Conservation (phyloP, 1,140 invertebrate genomes). For the Calephelis nemesis region DNA sequence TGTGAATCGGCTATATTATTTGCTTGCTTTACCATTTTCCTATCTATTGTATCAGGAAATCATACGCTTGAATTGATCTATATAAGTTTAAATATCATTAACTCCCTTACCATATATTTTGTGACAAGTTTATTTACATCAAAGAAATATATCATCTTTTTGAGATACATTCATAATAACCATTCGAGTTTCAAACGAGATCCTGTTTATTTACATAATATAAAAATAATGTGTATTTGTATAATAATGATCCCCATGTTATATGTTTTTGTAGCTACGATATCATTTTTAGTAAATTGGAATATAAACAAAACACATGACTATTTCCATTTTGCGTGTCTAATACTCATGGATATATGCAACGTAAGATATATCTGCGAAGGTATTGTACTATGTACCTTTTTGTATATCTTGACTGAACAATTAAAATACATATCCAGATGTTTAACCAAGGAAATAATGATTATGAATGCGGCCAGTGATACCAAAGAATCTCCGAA, state of each 20-base stretch:
- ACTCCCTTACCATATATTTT: neutral
- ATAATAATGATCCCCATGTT: neutral
- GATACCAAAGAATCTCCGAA: neutral
- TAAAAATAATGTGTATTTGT: neutral
- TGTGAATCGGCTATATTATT: neutral
- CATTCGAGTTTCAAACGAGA: neutral
- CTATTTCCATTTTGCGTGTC: neutral
- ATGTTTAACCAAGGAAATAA: neutral
- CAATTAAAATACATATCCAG: neutral
- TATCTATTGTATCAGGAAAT: neutral
- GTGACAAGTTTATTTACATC: neutral
- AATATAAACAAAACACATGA: neutral
- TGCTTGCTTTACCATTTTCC: neutral
- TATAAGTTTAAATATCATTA: neutral
- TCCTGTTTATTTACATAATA: neutral
- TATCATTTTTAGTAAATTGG: neutral
- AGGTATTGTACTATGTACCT: neutral
- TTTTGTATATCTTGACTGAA: neutral
- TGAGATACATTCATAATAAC: neutral
- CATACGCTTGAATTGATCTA: neutral
- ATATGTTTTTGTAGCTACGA: neutral
- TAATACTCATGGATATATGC: neutral
- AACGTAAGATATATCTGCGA: neutral
- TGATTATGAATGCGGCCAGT: neutral
- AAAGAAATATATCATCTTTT: neutral